phyloP scores from a whole-genome alignment of 2,113 vertebrate genomes.

The Callaeas wilsoni region DNA sequence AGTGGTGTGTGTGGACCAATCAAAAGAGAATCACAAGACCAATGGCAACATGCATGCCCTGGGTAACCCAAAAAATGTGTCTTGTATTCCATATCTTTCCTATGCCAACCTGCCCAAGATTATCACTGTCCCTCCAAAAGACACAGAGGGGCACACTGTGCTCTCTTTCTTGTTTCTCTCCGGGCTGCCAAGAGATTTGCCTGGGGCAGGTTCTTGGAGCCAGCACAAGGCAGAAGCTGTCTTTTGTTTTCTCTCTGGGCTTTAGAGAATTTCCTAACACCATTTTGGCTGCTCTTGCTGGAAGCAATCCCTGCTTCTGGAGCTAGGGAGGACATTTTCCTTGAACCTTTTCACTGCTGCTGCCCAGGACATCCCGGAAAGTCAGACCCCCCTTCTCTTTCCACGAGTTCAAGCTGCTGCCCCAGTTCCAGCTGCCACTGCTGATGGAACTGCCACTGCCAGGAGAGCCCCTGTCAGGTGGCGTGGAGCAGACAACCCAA shows the following conservation, averaged over 20 bases:
- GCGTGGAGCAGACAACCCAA: neutral
- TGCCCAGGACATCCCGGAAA: rapidly evolving
- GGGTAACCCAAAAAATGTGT: neutral
- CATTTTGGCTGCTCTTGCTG: neutral
- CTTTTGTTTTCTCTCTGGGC: neutral
- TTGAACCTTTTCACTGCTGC: neutral
- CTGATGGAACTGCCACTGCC: neutral
- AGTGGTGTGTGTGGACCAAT: neutral
- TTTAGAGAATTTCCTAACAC: neutral
- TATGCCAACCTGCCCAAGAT: neutral
- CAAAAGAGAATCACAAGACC: neutral
- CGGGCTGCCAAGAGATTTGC: neutral
- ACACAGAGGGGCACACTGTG: neutral
- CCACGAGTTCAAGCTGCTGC: neutral
- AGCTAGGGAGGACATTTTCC: neutral
- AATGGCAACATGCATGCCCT: rapidly evolving
- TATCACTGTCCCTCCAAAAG: neutral
- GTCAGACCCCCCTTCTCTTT: neutral
- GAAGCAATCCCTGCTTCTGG: neutral
- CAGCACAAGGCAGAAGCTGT: neutral
- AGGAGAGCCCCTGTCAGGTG: neutral
- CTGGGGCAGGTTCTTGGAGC: neutral
- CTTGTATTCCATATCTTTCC: neutral
- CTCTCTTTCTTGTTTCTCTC: neutral
- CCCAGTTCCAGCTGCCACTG: neutral